A percentile compares a stretch with the other conserved stretches of the same genome.
These are phyloP conservation scores for Drosophila kanekoi DNA, from an alignment of 2,888 invertebrate genomes.

Conservation along the genomic window DNA sequence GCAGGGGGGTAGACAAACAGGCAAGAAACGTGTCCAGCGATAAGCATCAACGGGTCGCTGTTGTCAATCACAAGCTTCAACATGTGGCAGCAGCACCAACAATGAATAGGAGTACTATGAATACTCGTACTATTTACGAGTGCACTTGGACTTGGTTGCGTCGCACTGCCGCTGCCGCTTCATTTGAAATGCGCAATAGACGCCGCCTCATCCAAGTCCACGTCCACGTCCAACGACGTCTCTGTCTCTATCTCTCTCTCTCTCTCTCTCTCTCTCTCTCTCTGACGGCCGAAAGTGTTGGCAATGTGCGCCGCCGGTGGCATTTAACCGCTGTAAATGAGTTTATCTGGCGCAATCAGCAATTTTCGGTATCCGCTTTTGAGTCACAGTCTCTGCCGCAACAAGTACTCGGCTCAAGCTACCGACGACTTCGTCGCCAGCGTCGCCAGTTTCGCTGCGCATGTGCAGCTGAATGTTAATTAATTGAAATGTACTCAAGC, in stretches of 20 bases:
- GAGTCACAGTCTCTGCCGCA: constrained; percentile 41
- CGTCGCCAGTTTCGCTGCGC: constrained; percentile 63
- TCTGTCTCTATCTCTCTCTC: not conserved
- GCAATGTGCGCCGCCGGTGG: constrained; percentile 80
- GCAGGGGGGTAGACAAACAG: not conserved
- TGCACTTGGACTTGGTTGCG: constrained; percentile 31
- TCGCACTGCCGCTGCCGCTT: constrained; percentile 25
- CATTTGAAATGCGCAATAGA: constrained; percentile 70
- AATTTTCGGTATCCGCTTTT: constrained; percentile 83
- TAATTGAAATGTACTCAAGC: constrained; percentile 79
- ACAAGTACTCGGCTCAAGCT: constrained; percentile 1
- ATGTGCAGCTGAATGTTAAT: constrained; percentile 82
- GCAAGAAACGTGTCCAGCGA: constrained; percentile 68
- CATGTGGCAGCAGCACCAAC: constrained; percentile 9
- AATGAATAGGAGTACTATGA: constrained; percentile 17
- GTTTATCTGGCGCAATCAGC: constrained; percentile 83
- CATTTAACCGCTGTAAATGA: constrained; percentile 83
- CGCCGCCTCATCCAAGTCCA: constrained; percentile 44
- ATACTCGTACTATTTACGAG: constrained; percentile 28
- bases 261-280: constrained; percentile 2
- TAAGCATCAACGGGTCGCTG: constrained; percentile 62
- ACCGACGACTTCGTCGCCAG: constrained; percentile 14
- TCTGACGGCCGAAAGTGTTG: constrained; percentile 71
- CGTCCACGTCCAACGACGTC: constrained; percentile 16
- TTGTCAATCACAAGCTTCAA: constrained; percentile 69